phyloP scores from a whole-genome alignment of 2,797 vertebrate genomes.

The Sebastiscus albofasciatus region DNA sequence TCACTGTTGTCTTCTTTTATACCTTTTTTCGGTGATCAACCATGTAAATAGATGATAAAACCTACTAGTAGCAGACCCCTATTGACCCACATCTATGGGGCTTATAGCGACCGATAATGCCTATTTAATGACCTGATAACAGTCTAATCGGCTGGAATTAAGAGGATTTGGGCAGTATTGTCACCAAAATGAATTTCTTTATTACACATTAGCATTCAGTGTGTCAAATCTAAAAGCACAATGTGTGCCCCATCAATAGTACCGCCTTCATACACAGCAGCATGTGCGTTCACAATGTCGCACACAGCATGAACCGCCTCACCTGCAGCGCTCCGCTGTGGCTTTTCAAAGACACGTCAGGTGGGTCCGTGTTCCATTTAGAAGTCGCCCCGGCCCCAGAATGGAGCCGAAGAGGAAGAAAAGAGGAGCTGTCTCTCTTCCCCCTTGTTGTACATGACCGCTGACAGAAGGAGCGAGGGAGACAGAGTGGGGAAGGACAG shows the following conservation, averaged over 20 bases:
- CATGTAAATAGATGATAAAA: no score
- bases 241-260: background rate
- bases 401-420: constrained; percentile 34
- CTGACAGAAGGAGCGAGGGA: constrained; percentile 66
- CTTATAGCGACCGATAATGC: no score
- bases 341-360: constrained; percentile 18
- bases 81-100: no score
- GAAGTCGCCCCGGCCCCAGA: constrained; percentile 13
- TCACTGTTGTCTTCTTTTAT: no score
- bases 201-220: background rate
- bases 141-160: background rate
- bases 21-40: no score
- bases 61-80: accelerated
- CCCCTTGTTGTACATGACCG: constrained; percentile 57
- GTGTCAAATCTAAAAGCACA: background rate
- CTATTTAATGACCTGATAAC: no score
- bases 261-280: background rate
- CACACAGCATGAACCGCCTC: constrained; percentile 10
- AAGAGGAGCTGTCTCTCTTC: constrained; percentile 37
- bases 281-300: background rate
- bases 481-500: constrained; percentile 57
- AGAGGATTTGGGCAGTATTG: background rate
- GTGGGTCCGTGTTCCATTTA: constrained; percentile 38
- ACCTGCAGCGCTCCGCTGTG: constrained; percentile 25
- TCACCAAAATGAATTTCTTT: background rate